Percentiles rank a stretch among this genome's conserved stretches.
Evolutionary conservation across 2,888 invertebrate genomes (phyloP).

Genomic region (Branchinecta sandiegonensis): DNA sequence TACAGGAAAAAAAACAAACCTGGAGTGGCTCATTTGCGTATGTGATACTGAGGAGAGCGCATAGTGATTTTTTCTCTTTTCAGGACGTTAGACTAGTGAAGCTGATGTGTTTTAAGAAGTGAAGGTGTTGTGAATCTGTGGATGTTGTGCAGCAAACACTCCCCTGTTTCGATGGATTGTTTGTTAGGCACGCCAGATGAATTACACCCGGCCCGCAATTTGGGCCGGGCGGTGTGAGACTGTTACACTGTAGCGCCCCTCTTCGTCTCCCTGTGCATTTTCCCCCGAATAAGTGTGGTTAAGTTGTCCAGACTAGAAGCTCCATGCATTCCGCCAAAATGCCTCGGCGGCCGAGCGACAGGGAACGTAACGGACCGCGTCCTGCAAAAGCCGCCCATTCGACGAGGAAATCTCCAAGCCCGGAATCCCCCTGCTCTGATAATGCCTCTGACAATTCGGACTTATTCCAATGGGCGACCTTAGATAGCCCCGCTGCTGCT

Average conservation of each 20-base stretch:
- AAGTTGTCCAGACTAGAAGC: too few species aligned
- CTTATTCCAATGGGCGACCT: slow-evolving; percentile 26
- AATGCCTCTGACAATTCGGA: slow-evolving; percentile 31
- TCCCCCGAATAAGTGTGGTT: too few species aligned
- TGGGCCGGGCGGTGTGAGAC: not conserved
- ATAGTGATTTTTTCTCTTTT: too few species aligned
- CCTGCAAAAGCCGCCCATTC: slow-evolving; percentile 54
- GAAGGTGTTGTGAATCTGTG: too few species aligned
- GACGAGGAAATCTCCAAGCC: slow-evolving; percentile 36
- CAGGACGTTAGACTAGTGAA: too few species aligned
- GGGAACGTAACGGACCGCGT: slow-evolving; percentile 44
- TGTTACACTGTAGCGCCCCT: not conserved
- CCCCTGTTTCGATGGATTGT: not conserved
- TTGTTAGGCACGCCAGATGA: slow-evolving; percentile 12
- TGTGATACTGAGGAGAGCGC: too few species aligned
- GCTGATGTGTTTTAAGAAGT: too few species aligned
- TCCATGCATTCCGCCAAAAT: not conserved
- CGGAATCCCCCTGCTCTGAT: slow-evolving; percentile 29
- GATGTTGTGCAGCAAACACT: not conserved
- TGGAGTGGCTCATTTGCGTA: too few species aligned
- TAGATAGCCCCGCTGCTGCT: slow-evolving; percentile 1
- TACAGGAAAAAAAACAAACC: too few species aligned
- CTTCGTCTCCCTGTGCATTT: not conserved
- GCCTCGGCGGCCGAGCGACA: not conserved
- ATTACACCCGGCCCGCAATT: slow-evolving; percentile 1